These are phyloP conservation scores for Oostethus manadensis DNA, from an alignment of 2,113 vertebrate genomes.

Conservation along the genomic window DNA sequence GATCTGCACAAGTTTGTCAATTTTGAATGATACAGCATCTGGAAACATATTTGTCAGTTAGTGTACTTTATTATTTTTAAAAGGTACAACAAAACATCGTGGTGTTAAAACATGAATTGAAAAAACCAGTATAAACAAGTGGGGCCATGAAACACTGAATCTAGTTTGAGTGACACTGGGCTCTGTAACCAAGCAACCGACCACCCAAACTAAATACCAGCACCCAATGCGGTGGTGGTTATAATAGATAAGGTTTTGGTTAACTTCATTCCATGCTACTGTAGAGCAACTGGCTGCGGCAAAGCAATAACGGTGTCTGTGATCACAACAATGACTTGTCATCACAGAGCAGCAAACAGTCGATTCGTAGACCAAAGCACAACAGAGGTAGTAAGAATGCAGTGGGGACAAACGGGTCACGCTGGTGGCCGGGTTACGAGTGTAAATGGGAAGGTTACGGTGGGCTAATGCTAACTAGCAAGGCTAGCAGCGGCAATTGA, in stretches of 20 bases:
- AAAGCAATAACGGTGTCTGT: neutral
- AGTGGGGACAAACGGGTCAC: neutral
- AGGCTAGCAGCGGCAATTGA: constrained; percentile 41
- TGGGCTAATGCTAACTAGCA: constrained; percentile 48
- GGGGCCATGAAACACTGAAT: neutral
- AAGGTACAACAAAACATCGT: constrained; percentile 38
- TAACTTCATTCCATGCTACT: too few relatives aligned
- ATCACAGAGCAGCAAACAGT: too few relatives aligned
- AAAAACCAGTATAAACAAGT: neutral
- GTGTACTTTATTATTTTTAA: constrained; percentile 70
- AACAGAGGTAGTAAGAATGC: neutral
- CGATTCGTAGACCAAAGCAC: neutral
- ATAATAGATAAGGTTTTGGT: neutral
- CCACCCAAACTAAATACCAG: neutral
- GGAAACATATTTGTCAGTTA: constrained; percentile 66
- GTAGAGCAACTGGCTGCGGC: neutral
- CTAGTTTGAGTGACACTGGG: constrained; percentile 29
- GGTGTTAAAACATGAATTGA: neutral
- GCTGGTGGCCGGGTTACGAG: too few relatives aligned
- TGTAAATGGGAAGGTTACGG: neutral
- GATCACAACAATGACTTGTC: neutral
- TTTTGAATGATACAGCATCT: constrained; percentile 67
- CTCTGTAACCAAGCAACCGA: constrained; percentile 52
- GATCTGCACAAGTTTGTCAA: too few relatives aligned
- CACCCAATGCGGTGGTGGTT: neutral